Conservation (phyloP, 2,113 vertebrate genomes). For the Peromyscus maniculatus region DNA sequence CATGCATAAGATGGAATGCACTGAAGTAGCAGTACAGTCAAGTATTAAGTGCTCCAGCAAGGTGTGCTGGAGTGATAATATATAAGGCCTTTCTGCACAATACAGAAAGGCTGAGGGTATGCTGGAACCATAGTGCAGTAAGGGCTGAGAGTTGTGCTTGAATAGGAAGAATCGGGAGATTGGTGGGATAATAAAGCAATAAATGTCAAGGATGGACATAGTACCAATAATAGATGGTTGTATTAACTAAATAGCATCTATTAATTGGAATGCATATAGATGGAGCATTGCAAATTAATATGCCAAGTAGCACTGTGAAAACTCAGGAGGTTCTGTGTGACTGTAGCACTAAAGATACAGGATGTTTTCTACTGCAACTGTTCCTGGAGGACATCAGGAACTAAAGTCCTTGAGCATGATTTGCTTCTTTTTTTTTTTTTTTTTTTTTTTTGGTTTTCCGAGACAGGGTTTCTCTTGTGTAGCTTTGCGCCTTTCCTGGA, state of each 20-base stretch:
- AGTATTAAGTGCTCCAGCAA: background rate
- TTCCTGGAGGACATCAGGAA: background rate
- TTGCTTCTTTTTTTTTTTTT: slow-evolving; percentile 45
- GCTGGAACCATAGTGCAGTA: slow-evolving; percentile 3
- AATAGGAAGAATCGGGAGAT: background rate
- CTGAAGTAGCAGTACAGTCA: background rate
- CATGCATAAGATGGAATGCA: background rate
- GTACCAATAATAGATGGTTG: slow-evolving; percentile 8
- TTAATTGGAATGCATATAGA: background rate
- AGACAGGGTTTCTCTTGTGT: too few species aligned
- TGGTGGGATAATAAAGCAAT: slow-evolving; percentile 10
- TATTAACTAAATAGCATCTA: slow-evolving; percentile 72
- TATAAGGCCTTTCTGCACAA: background rate
- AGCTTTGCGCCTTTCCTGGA: too few species aligned
- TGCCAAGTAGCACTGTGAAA: slow-evolving; percentile 31
- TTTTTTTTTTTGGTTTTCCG: too few species aligned
- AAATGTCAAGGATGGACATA: slow-evolving; percentile 17
- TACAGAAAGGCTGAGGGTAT: slow-evolving; percentile 34
- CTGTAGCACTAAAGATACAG: background rate
- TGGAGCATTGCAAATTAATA: slow-evolving; percentile 61
- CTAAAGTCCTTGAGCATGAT: slow-evolving; percentile 48
- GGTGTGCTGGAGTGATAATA: background rate
- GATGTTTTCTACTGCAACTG: background rate
- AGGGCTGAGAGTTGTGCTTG: background rate
- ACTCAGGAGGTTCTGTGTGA: background rate